Evolutionary conservation across 1,140 invertebrate species (phyloP).

Genomic region (Eufriesea mexicana): DNA sequence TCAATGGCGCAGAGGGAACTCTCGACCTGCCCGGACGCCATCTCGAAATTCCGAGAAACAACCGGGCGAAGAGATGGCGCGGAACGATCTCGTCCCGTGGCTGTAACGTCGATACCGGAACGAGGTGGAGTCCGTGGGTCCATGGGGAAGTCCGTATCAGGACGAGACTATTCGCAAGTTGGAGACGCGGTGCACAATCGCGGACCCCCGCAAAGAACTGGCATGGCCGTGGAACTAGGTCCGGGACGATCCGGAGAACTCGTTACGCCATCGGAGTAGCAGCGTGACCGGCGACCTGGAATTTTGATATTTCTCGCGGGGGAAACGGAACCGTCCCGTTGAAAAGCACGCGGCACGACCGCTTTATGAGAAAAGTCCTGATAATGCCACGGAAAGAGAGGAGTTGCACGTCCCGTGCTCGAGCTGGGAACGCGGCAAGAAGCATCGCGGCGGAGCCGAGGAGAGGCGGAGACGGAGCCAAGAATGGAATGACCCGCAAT

Average conservation of each 20-base stretch:
- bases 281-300: neutral
- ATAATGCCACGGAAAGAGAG: slow-evolving; percentile 8
- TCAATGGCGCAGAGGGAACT: neutral
- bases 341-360: neutral
- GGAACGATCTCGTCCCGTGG: neutral
- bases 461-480: neutral
- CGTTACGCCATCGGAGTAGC: slow-evolving; percentile 1
- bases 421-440: neutral
- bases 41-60: neutral
- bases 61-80: neutral
- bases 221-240: neutral
- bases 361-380: slow-evolving; percentile 43
- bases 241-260: neutral
- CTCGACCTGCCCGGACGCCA: neutral
- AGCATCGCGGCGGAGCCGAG: too few relatives aligned
- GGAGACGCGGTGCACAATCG: neutral
- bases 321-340: too few relatives aligned
- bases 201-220: neutral
- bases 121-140: neutral
- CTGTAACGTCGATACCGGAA: slow-evolving; percentile 7
- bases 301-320: slow-evolving; percentile 22
- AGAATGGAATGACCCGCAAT: slow-evolving; percentile 52
- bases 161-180: neutral
- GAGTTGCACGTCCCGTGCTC: neutral
- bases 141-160: neutral